A percentile compares a stretch with the other conserved stretches of the same genome.
Evolutionary conservation across 1,140 invertebrate species (phyloP).

Genomic region (Drosophila truncata): DNA sequence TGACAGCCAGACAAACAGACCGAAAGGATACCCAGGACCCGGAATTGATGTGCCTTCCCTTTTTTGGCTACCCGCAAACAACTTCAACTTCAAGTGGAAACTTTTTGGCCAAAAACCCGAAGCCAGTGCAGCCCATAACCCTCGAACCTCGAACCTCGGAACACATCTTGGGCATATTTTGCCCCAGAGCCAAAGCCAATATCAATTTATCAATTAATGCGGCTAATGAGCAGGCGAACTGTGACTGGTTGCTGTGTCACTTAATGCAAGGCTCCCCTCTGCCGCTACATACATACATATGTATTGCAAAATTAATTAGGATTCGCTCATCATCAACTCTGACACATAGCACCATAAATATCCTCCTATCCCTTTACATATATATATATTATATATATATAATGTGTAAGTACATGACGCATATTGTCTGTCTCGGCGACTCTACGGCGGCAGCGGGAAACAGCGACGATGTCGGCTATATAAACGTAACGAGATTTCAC

Average conservation of each 20-base stretch:
- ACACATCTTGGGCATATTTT: constrained; percentile 32
- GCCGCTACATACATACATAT: constrained; percentile 25
- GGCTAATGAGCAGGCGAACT: constrained; percentile 76
- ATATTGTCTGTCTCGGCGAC: constrained; percentile 40
- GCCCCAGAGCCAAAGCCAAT: constrained; percentile 63
- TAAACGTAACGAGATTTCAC: constrained; percentile 62
- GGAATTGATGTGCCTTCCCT: constrained; percentile 56
- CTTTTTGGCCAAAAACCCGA: constrained; percentile 34
- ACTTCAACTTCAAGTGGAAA: constrained; percentile 63
- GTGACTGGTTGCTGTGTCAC: constrained; percentile 73
- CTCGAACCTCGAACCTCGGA: not conserved
- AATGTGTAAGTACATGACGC: constrained; percentile 12
- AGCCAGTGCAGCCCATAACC: constrained; percentile 26
- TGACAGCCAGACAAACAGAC: constrained; percentile 74
- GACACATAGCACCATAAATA: constrained; percentile 51
- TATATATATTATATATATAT: not conserved
- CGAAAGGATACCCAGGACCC: constrained; percentile 20
- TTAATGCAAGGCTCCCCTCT: constrained; percentile 60
- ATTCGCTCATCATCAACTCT: constrained; percentile 74
- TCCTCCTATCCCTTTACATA: not conserved
- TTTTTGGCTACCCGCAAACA: constrained; percentile 47
- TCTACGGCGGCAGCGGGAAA: not conserved
- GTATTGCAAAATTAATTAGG: constrained; percentile 78
- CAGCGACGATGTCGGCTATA: constrained; percentile 8
- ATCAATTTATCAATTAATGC: constrained; percentile 83